Evolutionary conservation across 2,113 vertebrate genomes (phyloP).

Genomic region (Tychaedon coryphoeus): DNA sequence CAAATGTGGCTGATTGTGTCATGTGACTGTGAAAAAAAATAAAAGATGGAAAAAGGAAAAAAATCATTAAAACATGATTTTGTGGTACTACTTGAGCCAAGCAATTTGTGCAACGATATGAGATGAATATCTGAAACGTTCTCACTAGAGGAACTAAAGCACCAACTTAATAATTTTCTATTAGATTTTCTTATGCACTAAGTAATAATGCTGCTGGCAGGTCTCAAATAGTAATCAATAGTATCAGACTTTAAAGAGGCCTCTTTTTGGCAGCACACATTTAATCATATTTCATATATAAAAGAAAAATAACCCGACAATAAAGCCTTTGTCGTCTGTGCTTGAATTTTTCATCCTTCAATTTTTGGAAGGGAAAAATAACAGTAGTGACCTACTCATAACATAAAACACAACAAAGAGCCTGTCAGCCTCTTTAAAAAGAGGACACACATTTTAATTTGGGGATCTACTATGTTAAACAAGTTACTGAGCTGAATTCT

Average conservation of each 20-base stretch:
- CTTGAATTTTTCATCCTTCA: constrained; percentile 2
- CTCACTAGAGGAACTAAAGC: background rate
- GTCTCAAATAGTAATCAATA: constrained; percentile 14
- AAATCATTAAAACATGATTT: constrained; percentile 55
- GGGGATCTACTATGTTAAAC: background rate
- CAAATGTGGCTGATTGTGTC: constrained; percentile 88
- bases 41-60: constrained; percentile 57
- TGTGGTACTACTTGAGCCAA: constrained; percentile 18
- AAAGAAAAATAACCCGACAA: background rate
- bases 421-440: background rate
- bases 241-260: background rate
- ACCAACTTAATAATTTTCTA: background rate
- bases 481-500: background rate
- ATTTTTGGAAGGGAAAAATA: background rate
- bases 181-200: background rate
- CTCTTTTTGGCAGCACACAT: background rate
- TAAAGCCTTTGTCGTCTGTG: background rate
- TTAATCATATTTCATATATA: background rate
- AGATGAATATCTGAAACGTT: constrained; percentile 42
- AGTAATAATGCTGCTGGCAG: background rate
- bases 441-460: background rate
- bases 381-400: background rate
- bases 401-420: background rate
- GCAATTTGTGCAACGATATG: constrained; percentile 33
- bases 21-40: constrained; percentile 81